Conservation (phyloP, 2,797 vertebrate genomes). For the Microctenopoma stevenorrisi region DNA sequence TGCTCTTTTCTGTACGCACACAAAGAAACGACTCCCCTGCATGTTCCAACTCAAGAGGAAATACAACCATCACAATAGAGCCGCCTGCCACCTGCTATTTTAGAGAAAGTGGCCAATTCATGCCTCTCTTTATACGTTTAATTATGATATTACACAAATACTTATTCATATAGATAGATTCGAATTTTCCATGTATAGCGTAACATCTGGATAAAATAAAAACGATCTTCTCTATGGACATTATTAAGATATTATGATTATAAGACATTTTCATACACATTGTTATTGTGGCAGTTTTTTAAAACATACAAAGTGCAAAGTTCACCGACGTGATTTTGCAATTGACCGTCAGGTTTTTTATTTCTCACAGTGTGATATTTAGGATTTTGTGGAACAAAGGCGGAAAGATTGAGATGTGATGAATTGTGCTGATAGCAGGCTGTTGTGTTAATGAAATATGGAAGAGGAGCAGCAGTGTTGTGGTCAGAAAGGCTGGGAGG, state of each 20-base stretch:
- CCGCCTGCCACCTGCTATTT: slow-evolving; percentile 35
- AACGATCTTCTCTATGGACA: background rate
- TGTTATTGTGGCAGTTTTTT: slow-evolving; percentile 9
- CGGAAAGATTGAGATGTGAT: slow-evolving; percentile 14
- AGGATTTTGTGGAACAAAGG: slow-evolving; percentile 21
- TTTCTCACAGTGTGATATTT: slow-evolving; percentile 4
- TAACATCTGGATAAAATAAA: background rate
- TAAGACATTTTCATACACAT: background rate
- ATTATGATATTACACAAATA: slow-evolving; percentile 17
- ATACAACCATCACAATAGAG: slow-evolving; percentile 41
- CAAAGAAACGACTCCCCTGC: slow-evolving; percentile 73
- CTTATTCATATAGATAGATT: background rate
- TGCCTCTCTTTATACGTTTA: slow-evolving; percentile 20
- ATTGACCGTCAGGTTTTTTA: slow-evolving; percentile 1
- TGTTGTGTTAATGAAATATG: slow-evolving; percentile 51
- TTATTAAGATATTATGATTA: background rate
- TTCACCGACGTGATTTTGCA: slow-evolving; percentile 22
- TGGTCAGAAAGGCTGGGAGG: slow-evolving; percentile 66
- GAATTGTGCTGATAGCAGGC: slow-evolving; percentile 26
- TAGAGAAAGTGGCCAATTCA: slow-evolving; percentile 10
- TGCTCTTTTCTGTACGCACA: slow-evolving; percentile 77
- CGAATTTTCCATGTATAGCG: background rate
- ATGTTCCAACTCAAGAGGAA: slow-evolving; percentile 49
- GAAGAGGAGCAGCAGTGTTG: slow-evolving; percentile 51
- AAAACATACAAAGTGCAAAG: slow-evolving; percentile 11